Percentiles rank a stretch among this genome's conserved stretches.
Conservation (phyloP, 2,888 invertebrate species). For the Phyllotreta striolata region DNA sequence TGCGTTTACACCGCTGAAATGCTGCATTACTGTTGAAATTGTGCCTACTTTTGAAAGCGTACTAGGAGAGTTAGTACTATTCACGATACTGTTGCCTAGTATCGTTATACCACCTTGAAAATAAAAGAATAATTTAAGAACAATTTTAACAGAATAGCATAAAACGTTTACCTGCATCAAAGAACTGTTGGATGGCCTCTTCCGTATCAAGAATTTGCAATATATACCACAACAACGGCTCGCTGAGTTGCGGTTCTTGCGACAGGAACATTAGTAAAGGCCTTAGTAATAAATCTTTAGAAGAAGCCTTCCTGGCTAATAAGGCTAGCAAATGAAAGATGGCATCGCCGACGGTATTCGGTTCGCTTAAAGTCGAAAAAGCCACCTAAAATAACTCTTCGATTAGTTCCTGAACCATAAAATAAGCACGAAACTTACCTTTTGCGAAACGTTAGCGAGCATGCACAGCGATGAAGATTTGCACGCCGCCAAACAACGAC, state of each 20-base stretch:
- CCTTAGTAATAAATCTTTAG: slow-evolving; percentile 77
- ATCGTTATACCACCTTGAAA: slow-evolving; percentile 71
- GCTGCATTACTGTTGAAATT: slow-evolving; percentile 68
- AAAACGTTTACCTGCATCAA: slow-evolving; percentile 66
- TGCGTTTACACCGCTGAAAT: slow-evolving; percentile 64
- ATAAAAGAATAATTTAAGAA: neutral
- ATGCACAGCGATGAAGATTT: slow-evolving; percentile 74
- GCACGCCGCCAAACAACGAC: slow-evolving; percentile 82
- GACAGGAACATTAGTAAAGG: slow-evolving; percentile 78
- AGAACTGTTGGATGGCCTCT: slow-evolving; percentile 77
- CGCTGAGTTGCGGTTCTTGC: slow-evolving; percentile 72
- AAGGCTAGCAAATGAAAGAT: slow-evolving; percentile 85
- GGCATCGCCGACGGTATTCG: slow-evolving; percentile 83
- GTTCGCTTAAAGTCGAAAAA: slow-evolving; percentile 65
- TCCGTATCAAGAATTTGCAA: slow-evolving; percentile 81
- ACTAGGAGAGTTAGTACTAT: slow-evolving; percentile 75
- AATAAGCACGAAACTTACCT: slow-evolving; percentile 45
- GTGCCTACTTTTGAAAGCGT: slow-evolving; percentile 66
- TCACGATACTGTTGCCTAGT: slow-evolving; percentile 80
- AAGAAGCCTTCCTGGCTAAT: slow-evolving; percentile 78
- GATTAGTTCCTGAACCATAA: slow-evolving; percentile 21
- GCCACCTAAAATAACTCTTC: slow-evolving; percentile 43
- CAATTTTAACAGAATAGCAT: slow-evolving; percentile 3
- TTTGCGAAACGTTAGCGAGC: slow-evolving; percentile 62
- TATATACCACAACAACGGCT: slow-evolving; percentile 86